phyloP scores from a whole-genome alignment of 2,888 invertebrate species.

The Agonum fuliginosum region DNA sequence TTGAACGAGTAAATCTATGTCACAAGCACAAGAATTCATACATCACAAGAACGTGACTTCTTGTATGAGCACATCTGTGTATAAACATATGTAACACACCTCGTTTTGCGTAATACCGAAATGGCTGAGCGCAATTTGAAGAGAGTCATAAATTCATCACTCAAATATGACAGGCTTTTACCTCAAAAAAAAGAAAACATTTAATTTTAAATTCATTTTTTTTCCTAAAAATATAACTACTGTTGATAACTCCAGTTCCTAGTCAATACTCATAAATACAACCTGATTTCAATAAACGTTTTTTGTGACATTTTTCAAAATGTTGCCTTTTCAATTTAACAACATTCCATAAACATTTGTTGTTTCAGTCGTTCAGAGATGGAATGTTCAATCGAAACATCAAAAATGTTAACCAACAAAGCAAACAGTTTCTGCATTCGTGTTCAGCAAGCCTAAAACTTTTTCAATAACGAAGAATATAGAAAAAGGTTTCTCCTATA shows the following conservation, averaged over 20 bases:
- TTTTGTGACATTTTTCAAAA: background rate
- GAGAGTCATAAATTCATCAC: no score
- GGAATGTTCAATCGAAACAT: constrained; percentile 27
- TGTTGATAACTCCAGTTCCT: background rate
- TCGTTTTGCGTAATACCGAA: constrained; percentile 5
- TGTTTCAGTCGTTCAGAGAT: background rate
- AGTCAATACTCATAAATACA: background rate
- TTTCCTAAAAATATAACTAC: background rate
- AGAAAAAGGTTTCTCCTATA: no score
- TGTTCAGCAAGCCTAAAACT: background rate
- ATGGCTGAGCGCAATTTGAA: no score
- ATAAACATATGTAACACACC: constrained; percentile 10
- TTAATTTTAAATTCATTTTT: background rate
- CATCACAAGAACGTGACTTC: constrained; percentile 23
- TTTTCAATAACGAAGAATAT: no score
- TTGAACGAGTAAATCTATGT: constrained; percentile 18
- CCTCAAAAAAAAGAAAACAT: no score
- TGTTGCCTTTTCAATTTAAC: constrained; percentile 29
- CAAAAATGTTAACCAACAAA: constrained; percentile 43
- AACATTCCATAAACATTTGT: constrained; percentile 31
- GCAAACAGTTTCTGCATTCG: background rate
- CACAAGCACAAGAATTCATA: background rate
- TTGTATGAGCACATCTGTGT: background rate
- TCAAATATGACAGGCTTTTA: no score
- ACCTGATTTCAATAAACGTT: background rate